Evolutionary conservation across 2,113 vertebrate species (phyloP).

Genomic region (Sinocyclocheilus grahami): DNA sequence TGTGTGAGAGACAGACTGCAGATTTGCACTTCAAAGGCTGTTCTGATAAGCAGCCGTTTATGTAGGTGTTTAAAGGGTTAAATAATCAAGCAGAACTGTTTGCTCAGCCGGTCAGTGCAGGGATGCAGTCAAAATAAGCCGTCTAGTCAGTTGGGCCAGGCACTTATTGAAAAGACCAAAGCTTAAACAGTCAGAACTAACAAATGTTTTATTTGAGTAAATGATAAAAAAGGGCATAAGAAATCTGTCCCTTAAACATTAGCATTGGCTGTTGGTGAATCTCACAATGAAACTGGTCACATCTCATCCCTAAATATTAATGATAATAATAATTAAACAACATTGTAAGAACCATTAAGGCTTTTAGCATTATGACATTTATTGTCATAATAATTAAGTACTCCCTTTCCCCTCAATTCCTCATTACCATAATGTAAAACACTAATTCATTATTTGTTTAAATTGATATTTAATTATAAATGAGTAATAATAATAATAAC

Average conservation of each 20-base stretch:
- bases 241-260: neutral
- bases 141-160: neutral
- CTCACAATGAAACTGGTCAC: neutral
- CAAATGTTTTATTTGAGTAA: neutral
- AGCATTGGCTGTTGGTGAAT: neutral
- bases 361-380: neutral
- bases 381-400: too few relatives aligned
- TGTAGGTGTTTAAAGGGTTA: neutral
- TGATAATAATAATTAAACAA: neutral
- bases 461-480: too few relatives aligned
- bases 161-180: neutral
- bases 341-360: neutral
- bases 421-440: neutral
- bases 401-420: neutral
- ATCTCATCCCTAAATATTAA: neutral
- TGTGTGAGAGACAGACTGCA: neutral
- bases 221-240: neutral
- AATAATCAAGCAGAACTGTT: conserved; percentile 2
- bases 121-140: neutral
- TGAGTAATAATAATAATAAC: too few relatives aligned
- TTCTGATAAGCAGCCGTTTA: neutral
- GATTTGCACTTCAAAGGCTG: neutral
- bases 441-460: too few relatives aligned
- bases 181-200: neutral
- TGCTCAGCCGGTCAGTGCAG: neutral